phyloP scores from a whole-genome alignment of 1,140 invertebrate genomes.

The Orchestia grillus region DNA sequence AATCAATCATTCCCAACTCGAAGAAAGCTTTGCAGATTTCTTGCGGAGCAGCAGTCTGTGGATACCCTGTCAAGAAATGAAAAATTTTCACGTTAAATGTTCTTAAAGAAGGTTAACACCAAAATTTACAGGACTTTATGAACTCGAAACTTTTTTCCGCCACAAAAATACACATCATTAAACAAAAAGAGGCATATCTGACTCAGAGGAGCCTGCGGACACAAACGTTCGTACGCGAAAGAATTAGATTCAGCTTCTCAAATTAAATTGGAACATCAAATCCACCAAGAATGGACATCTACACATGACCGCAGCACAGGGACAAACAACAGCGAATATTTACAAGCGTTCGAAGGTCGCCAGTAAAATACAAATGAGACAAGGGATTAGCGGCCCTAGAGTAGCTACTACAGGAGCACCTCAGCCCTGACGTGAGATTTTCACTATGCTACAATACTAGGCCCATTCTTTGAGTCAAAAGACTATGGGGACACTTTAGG shows the following conservation, averaged over 20 bases:
- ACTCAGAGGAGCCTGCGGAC: not conserved
- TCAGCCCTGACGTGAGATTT: too few species aligned
- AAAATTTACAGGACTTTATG: not conserved
- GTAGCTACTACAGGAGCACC: too few species aligned
- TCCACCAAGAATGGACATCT: not conserved
- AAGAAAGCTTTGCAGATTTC: conserved; percentile 36
- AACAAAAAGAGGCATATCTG: not conserved
- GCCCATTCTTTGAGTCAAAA: too few species aligned
- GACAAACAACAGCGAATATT: not conserved
- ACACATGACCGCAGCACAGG: not conserved
- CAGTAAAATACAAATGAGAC: not conserved
- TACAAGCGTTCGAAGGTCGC: not conserved
- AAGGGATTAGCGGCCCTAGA: too few species aligned
- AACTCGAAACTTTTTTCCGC: too few species aligned
- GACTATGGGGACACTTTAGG: too few species aligned
- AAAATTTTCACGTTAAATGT: not conserved
- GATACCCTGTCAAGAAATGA: not conserved
- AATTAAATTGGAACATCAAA: not conserved
- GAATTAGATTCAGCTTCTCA: not conserved
- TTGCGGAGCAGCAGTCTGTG: not conserved
- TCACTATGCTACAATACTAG: too few species aligned
- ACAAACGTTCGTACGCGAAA: not conserved
- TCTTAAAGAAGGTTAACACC: not conserved
- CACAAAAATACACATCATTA: too few species aligned
- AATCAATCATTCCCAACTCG: conserved; percentile 30